Evolutionary conservation across 2,113 vertebrate species (phyloP), one percentile per base, ranked within the genome.

Genomic region (Toxostoma redivivum): DNA sequence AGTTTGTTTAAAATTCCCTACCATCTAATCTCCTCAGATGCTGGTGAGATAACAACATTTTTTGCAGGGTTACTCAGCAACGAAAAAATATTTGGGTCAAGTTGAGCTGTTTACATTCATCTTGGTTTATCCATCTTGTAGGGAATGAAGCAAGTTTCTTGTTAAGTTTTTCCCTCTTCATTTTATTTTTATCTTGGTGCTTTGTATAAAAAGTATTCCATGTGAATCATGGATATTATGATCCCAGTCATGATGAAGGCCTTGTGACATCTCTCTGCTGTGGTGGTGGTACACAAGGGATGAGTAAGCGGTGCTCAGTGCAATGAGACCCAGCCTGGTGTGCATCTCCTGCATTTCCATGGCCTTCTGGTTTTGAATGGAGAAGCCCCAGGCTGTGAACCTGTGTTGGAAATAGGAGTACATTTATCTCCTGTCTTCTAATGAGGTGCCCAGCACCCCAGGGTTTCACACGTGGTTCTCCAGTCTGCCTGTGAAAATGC

Each of bases 1-100:
- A 61, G 60, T 67, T 81, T 95, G 86, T 96, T 96, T 91, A 93
- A 94, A 92, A 90, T 91, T 92, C 94, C 73, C 85, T 86, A 95
- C 95, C 62, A 45, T 93, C 90, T 90, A 44, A 38, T 91, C 87
- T 97, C 88, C 79, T 53, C 81, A 95, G 93, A 97, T 95, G 91
- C 92, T 92, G 82, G 89, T 51, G 92, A 81, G 70, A 95, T 90
- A 90, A 88, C 91, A 83, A 85, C 48, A 33, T 82, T 96, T 93
- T 96, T 96, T 94, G 79, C 11, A 6, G 73, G 88, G 97, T 98
- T 97, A 96, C 97, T 96, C 86, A 50, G 97, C 97, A 98, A 98
- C 86, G 10, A 73, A 81, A 95, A 97, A 97, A 97, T 97, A 97
- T 98, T 97, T 97, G 95, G 95, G 96, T 94, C 96, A 92, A 86